phyloP scores from a whole-genome alignment of 2,113 vertebrate species.

The Tricholaema leucomelas region DNA sequence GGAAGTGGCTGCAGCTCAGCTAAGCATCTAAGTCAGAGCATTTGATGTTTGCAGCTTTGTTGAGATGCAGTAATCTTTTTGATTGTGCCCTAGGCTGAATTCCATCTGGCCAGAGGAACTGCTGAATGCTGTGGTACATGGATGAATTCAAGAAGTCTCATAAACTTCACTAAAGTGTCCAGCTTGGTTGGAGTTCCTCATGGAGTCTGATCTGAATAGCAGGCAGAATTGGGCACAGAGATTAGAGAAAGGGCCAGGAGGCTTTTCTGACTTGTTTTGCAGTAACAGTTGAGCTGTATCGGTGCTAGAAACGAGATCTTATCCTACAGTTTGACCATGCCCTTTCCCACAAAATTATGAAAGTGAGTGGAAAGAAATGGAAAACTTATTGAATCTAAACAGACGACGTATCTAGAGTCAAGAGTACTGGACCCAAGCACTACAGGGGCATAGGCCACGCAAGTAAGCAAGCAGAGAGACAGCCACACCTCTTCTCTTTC shows the following conservation, averaged over 20 bases:
- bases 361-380: not conserved
- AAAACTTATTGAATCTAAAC: not conserved
- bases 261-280: not conserved
- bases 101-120: not conserved
- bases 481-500: not conserved
- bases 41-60: not conserved
- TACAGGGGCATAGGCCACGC: not conserved
- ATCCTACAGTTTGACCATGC: not conserved
- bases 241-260: not conserved
- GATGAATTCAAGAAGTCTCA: not conserved
- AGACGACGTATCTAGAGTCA: not conserved
- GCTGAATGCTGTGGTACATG: not conserved
- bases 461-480: not conserved
- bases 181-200: not conserved
- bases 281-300: not conserved
- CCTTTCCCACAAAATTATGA: not conserved
- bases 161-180: not conserved
- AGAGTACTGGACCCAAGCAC: not conserved
- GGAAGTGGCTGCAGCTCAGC: conserved; percentile 19
- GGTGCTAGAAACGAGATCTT: not conserved
- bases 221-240: not conserved
- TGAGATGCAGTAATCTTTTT: not conserved
- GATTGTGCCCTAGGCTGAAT: not conserved
- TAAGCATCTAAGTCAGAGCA: not conserved
- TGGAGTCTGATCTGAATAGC: not conserved